Base-by-base conservation (phyloP, 2,113 vertebrate species). In the Noturus placidus region DNA sequence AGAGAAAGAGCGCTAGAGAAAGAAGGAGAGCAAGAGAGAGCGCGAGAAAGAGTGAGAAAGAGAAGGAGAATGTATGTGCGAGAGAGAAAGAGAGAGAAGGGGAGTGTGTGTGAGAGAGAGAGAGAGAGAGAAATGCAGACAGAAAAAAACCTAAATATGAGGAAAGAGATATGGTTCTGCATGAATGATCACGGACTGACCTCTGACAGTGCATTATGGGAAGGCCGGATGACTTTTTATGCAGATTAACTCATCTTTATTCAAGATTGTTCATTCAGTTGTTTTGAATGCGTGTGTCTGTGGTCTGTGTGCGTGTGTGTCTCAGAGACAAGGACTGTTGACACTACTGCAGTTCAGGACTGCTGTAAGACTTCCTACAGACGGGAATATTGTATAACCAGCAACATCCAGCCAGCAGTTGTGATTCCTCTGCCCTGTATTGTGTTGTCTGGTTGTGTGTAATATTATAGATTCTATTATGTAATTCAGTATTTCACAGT, bases 221-320 rank as follows among this genome's bases (percentile, higher is more conserved):
- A 80, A 81, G 42, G 52, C 76, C 86, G 80, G 74, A 85, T 65
- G 52, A 84, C 82, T 79, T 84, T 83, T 79, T 35, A 89, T 89
- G 82, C 76, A 84, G 63, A 89, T 89, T 38, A 46, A 33, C 74
- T 89, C 85, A 80, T 79, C 46, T 83, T 81, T 87, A 89, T 87
- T 87, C 76, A 89, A 25, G 59, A 84, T 74, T 84, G 78, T 87
- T 85, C 76, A 87, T 89, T 65, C 74, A 13, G 50, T 87, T 84
- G 82, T 89, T 89, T 87, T 82, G 22, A 74, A 80, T 33, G 35
- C 70, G 54, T 90, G 69, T 82, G 57, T 85, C 17, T 65, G 15
- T 89, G 88, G 57, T 85, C 17, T 65, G 15, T 89, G 88, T 82
- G 69, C 82, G 17, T 57, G 15, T 89, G 88, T 82, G 69, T 84